Percentiles rank a stretch among this genome's conserved stretches.
phyloP scores from a whole-genome alignment of 1,140 invertebrate species.

The Zaprionus gabonicus region DNA sequence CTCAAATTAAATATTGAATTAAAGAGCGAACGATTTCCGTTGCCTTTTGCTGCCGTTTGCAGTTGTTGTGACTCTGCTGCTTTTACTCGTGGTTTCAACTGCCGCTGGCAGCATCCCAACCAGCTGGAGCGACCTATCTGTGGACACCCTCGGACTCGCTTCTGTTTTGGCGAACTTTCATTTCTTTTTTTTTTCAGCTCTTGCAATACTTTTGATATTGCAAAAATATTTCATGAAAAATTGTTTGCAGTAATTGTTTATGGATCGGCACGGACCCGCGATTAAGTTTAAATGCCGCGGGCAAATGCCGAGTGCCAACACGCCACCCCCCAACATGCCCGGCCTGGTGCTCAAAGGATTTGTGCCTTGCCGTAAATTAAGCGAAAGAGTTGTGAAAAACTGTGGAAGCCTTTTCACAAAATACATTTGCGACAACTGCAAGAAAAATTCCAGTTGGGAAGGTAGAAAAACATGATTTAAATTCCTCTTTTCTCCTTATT shows the following conservation, averaged over 20 bases:
- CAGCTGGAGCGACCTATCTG: background rate
- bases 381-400: background rate
- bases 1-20: slow-evolving; percentile 16
- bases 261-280: slow-evolving; percentile 37
- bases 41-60: slow-evolving; percentile 26
- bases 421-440: slow-evolving; percentile 19
- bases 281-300: slow-evolving; percentile 32
- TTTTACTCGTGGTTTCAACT: slow-evolving; percentile 17
- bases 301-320: slow-evolving; percentile 10
- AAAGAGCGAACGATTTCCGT: slow-evolving; percentile 22
- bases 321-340: background rate
- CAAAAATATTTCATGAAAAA: slow-evolving; percentile 40
- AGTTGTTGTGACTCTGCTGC: slow-evolving; percentile 5
- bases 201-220: slow-evolving; percentile 26
- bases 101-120: slow-evolving; percentile 18
- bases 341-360: background rate
- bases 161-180: background rate
- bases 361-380: background rate
- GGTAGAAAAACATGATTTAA: slow-evolving; percentile 11
- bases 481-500: slow-evolving; percentile 5
- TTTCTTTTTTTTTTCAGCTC: background rate
- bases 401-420: slow-evolving; percentile 22
- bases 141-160: background rate
- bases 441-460: background rate
- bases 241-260: slow-evolving; percentile 49